Conservation (phyloP, 1,140 invertebrate species). For the Meloidogyne hapla region DNA sequence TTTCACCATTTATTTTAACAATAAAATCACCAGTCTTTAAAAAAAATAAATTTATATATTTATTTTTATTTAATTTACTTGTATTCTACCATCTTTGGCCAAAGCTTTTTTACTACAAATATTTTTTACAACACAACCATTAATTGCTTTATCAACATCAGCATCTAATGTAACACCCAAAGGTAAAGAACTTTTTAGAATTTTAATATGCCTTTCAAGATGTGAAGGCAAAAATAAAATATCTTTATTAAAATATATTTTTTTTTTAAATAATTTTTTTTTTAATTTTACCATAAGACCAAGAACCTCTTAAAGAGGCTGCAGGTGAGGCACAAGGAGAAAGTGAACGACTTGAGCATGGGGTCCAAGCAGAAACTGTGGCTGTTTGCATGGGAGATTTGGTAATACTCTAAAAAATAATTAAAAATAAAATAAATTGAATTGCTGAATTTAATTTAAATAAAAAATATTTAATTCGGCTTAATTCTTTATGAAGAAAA, state of each 20-base stretch:
- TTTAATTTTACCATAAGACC: conserved; percentile 55
- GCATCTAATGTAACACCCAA: conserved; percentile 66
- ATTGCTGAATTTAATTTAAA: too few relatives aligned
- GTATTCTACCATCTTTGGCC: conserved; percentile 69
- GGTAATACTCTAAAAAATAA: conserved; percentile 39
- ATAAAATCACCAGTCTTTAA: conserved; percentile 66
- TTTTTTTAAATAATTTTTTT: conserved; percentile 12
- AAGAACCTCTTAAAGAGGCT: conserved; percentile 48
- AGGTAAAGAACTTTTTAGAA: conserved; percentile 66
- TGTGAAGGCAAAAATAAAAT: conserved; percentile 23
- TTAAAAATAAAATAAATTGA: too few relatives aligned
- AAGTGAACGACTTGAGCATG: conserved; percentile 54
- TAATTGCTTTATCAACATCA: conserved; percentile 70
- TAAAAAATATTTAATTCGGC: too few relatives aligned
- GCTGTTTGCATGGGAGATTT: conserved; percentile 25
- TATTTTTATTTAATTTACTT: conserved; percentile 43
- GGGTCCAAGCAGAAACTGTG: conserved; percentile 59
- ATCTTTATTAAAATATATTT: conserved; percentile 20
- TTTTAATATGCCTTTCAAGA: conserved; percentile 39
- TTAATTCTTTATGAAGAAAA: too few relatives aligned
- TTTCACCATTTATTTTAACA: conserved; percentile 72
- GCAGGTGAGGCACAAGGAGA: conserved; percentile 55
- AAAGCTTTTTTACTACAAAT: conserved; percentile 69
- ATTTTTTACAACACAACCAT: conserved; percentile 71
- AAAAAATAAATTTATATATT: conserved; percentile 4